phyloP scores from a whole-genome alignment of 2,888 invertebrate species.

The Encarsia formosa region DNA sequence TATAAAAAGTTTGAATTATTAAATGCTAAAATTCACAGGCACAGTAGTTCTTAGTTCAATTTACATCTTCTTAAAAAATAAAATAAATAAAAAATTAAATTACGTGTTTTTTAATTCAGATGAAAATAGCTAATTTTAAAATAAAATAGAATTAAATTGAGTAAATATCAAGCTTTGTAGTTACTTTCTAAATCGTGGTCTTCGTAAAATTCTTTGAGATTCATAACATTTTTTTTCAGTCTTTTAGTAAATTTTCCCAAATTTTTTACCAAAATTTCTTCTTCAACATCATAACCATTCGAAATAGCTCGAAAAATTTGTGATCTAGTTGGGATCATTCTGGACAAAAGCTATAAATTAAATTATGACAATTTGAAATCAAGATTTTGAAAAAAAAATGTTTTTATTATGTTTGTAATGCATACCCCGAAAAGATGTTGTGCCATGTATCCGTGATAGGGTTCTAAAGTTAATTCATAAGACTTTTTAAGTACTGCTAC shows the following conservation, averaged over 20 bases:
- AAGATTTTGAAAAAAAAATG: neutral
- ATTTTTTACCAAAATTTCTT: slow-evolving; percentile 45
- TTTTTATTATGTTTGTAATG: neutral
- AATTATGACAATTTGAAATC: slow-evolving; percentile 7
- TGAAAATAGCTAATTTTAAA: neutral
- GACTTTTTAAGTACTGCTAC: slow-evolving; percentile 62
- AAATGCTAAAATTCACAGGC: too few relatives aligned
- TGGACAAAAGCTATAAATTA: slow-evolving; percentile 59
- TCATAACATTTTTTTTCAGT: slow-evolving; percentile 58
- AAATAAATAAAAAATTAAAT: too few relatives aligned
- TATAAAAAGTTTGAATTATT: too few relatives aligned
- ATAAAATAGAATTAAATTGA: slow-evolving; percentile 2
- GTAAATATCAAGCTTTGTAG: slow-evolving; percentile 3
- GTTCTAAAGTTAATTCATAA: slow-evolving; percentile 68
- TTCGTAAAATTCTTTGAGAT: slow-evolving; percentile 60
- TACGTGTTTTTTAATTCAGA: neutral
- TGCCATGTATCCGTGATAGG: slow-evolving; percentile 73
- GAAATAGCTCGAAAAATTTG: slow-evolving; percentile 56
- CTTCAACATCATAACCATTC: slow-evolving; percentile 45
- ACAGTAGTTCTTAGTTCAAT: too few relatives aligned
- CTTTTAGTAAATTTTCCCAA: slow-evolving; percentile 54
- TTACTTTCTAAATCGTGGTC: slow-evolving; percentile 22
- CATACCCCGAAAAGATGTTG: slow-evolving; percentile 68
- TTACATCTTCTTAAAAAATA: too few relatives aligned
- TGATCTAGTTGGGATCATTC: slow-evolving; percentile 61